Base-by-base conservation (phyloP, 2,113 vertebrate genomes). In the Paratilapia polleni region DNA sequence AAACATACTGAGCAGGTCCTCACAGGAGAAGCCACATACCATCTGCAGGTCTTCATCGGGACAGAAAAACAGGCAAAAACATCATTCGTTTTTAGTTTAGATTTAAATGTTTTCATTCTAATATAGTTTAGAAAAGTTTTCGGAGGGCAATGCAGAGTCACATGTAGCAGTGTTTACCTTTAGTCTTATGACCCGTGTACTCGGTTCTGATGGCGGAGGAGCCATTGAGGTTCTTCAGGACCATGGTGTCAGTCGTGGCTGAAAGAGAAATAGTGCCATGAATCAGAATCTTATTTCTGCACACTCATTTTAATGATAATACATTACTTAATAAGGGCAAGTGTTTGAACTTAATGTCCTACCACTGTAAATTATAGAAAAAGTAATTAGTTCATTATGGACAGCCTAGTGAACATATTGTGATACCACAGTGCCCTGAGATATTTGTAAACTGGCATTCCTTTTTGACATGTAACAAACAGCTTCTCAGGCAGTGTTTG, bases 131-230 rank as follows among this genome's bases (percentile, higher is more conserved):
- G 52, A 26, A 13, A 31, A 9, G 22, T 58, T 54, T 73, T 26
- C 26, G n/a, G 26, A 52, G 3, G 13, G 47, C 68, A 73, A 49
- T 17, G 15, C 3, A 12, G 38, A 31, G 17, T 57, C 19, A 2
- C 28, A 56, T 54, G 17, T 4, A 43, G 20, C 11, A 10, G 80
- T 57, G 19, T 62, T 89, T 92, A 96, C 96, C 96, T 96, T 99
- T 99, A 15, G 97, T 97, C 95, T 99, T 99, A 89, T 99, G 98
- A 64, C 98, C 98, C 3, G 97, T 97, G 91, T 96, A 99, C 90
- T 98, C 97, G 1, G 98, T 98, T 78, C 98, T 97, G 94, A 99
- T 99, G 89, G 98, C 98, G 8, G 98, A 98, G 82, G 98, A 99
- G 47, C 98, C 98, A 6, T 99, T 98, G 17, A 99, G 96, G n/a